phyloP scores from a whole-genome alignment of 1,140 invertebrate genomes.

The Ceratosolen solmsi region DNA sequence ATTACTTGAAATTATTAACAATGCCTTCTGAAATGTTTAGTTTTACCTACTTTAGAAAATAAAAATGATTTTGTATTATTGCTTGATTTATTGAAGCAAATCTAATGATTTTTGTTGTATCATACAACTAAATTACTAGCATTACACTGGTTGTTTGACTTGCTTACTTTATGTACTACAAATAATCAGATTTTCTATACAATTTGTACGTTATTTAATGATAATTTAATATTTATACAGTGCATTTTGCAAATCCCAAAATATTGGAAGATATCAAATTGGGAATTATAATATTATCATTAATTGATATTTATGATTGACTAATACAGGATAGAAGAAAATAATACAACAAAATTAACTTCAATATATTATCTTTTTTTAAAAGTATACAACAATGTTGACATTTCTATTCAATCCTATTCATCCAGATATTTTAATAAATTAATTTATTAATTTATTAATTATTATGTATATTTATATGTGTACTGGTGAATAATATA shows the following conservation, averaged over 20 bases:
- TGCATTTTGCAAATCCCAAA: not conserved
- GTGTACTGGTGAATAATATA: not conserved
- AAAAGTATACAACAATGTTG: not conserved
- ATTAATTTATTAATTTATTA: not conserved
- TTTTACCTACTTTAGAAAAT: no score
- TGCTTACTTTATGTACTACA: not conserved
- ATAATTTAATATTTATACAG: not conserved
- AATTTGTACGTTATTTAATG: not conserved
- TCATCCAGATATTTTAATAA: not conserved
- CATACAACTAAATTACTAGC: not conserved
- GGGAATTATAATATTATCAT: not conserved
- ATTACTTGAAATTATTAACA: no score
- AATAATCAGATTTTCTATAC: not conserved
- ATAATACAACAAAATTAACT: not conserved
- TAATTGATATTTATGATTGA: not conserved
- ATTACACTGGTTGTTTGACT: not conserved
- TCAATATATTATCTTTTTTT: not conserved
- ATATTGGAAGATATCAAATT: not conserved
- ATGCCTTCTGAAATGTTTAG: no score
- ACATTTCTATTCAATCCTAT: not conserved
- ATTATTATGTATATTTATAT: not conserved
- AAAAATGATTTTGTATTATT: not conserved
- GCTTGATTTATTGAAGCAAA: not conserved
- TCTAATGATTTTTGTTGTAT: not conserved
- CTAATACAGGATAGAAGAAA: not conserved